Evolutionary conservation across 2,797 vertebrate genomes (phyloP), one percentile per base, ranked within the genome.

Genomic region (Delichon dasypus): DNA sequence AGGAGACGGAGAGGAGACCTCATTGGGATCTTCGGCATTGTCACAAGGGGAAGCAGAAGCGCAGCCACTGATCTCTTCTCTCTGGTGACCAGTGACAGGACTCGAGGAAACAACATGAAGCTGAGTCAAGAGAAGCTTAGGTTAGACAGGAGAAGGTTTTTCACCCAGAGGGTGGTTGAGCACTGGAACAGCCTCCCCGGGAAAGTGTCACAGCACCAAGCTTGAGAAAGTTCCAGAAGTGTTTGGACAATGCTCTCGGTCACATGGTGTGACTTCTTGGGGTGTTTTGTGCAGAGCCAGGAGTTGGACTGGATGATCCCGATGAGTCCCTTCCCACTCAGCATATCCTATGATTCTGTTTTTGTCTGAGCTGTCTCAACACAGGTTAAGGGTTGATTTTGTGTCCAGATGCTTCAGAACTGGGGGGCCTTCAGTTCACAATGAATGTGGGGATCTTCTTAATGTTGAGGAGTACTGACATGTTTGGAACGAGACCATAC

Each of bases 21-120:
- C 64, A 13, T 0, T 51, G 55, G 40, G 16, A n/a, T 61, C 40
- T 68, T 47, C 0, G 0, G 11, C 25, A 30, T 19, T 16, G 2
- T 68, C 55, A 14, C 47, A 25, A 54, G 40, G 54, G 23, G 20
- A 61, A 61, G n/a, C 10, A 20, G 13, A 61, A 61, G 23, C 0
- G 0, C 54, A 85, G 55, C 6, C n/a, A 25, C 5, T 2, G 10
- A 47, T 47, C n/a, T 53, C 12, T 67, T 42, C 53, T 32, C 23
- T 45, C n/a, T 54, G 55, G 11, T 88, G 54, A 22, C 25, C n/a
- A 22, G 38, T 21, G 68, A 40, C 20, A 81, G 40, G 10, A 67
- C 34, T 16, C 0, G 0, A 61, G 47, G 34, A 54, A 54, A 48
- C 9, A 42, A 26, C 68, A 23, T 3, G 18, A n/a, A 38, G n/a